A percentile compares a stretch with the other conserved stretches of the same genome.
Conservation (phyloP, 2,797 vertebrate species). For the Glyptemys insculpta region DNA sequence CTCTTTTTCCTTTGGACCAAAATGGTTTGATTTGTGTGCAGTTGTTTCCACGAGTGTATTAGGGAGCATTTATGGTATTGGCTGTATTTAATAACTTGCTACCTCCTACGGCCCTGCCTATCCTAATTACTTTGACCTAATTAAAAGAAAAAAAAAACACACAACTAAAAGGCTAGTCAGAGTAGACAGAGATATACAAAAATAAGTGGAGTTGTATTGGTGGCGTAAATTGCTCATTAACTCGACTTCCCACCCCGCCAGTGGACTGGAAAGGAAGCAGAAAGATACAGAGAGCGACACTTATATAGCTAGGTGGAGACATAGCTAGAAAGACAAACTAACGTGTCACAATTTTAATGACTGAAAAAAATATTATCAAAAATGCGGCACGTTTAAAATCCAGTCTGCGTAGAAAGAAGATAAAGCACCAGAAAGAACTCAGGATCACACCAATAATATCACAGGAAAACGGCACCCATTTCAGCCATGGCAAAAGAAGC, state of each 20-base stretch:
- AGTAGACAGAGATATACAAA: neutral
- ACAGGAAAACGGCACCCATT: slow-evolving; percentile 60
- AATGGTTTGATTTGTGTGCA: slow-evolving; percentile 10
- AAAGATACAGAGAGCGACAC: slow-evolving; percentile 43
- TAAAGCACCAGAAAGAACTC: slow-evolving; percentile 53
- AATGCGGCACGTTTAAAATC: slow-evolving; percentile 1
- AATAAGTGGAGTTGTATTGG: slow-evolving; percentile 14
- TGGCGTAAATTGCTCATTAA: slow-evolving; percentile 2
- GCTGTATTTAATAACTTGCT: slow-evolving; percentile 52
- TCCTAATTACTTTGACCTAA: slow-evolving; percentile 62
- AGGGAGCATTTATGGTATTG: slow-evolving; percentile 51
- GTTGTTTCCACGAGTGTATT: neutral
- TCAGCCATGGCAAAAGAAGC: slow-evolving; percentile 75
- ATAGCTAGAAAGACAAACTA: slow-evolving; percentile 45
- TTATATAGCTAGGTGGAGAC: slow-evolving; percentile 45
- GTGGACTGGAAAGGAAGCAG: slow-evolving; percentile 39
- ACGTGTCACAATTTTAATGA: slow-evolving; percentile 44
- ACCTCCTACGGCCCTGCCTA: slow-evolving; percentile 52
- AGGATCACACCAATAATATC: slow-evolving; percentile 44
- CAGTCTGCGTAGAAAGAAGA: slow-evolving; percentile 54
- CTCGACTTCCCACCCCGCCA: neutral
- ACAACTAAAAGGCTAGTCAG: neutral
- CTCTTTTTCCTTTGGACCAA: neutral
- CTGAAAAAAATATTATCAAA: neutral
- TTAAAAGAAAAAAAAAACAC: slow-evolving; percentile 9